These are phyloP conservation scores for Ochlodes sylvanus DNA, from an alignment of 2,888 invertebrate species.

Conservation along the genomic window DNA sequence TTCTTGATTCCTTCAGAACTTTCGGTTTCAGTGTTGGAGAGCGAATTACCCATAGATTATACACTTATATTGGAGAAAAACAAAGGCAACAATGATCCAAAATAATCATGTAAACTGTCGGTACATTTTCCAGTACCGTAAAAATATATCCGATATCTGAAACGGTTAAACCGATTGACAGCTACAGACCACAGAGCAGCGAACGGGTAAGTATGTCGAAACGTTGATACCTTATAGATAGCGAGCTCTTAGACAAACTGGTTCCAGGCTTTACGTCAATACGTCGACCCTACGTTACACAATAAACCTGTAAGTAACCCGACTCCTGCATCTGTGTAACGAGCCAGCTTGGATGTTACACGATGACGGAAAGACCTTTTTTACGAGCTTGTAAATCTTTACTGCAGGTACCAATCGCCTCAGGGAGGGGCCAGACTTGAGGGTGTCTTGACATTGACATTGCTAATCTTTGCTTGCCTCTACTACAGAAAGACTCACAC, in stretches of 20 bases:
- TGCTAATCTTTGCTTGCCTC: too few species aligned
- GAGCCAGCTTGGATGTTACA: background rate
- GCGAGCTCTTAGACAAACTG: constrained; percentile 27
- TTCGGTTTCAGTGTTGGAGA: too few species aligned
- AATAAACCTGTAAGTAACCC: constrained; percentile 30
- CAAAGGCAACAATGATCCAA: too few species aligned
- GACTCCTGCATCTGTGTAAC: constrained; percentile 23
- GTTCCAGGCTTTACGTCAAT: constrained; percentile 34
- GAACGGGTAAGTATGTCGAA: constrained; percentile 18
- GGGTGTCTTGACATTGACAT: too few species aligned
- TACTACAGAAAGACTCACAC: too few species aligned
- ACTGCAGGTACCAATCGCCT: too few species aligned
- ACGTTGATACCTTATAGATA: constrained; percentile 26
- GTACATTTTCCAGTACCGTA: background rate
- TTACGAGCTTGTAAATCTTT: background rate
- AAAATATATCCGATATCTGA: background rate
- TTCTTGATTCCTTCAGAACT: too few species aligned
- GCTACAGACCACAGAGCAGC: background rate
- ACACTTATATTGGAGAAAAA: too few species aligned
- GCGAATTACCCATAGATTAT: too few species aligned
- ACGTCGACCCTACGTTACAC: constrained; percentile 17
- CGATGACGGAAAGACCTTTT: background rate
- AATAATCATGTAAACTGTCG: too few species aligned
- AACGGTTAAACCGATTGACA: background rate
- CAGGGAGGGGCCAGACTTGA: too few species aligned